A percentile compares a stretch with the other conserved stretches of the same genome.
These are phyloP conservation scores for Lepeophtheirus nordmannii DNA, from an alignment of 2,888 invertebrate species.

Conservation along the genomic window DNA sequence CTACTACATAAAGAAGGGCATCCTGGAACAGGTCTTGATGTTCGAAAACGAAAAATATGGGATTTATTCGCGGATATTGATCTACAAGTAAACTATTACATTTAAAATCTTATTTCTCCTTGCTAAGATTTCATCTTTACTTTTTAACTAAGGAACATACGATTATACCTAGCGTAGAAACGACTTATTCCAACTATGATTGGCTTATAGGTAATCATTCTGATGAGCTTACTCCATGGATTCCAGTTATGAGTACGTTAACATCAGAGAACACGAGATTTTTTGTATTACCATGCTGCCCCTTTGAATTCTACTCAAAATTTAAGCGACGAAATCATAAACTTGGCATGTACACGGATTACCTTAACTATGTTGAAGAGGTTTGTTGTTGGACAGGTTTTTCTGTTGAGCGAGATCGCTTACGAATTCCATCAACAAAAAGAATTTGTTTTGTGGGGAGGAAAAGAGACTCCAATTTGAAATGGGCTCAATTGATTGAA, in stretches of 20 bases:
- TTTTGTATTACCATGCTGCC: slow-evolving; percentile 87
- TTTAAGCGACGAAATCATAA: slow-evolving; percentile 52
- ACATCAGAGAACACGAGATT: slow-evolving; percentile 59
- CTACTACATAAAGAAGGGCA: slow-evolving; percentile 70
- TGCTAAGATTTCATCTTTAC: slow-evolving; percentile 23
- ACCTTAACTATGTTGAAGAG: slow-evolving; percentile 37
- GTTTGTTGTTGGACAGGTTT: slow-evolving; percentile 45
- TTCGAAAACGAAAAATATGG: slow-evolving; percentile 76
- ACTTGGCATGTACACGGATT: slow-evolving; percentile 38
- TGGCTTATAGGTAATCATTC: slow-evolving; percentile 88
- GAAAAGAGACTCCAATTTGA: slow-evolving; percentile 33
- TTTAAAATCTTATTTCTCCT: background rate
- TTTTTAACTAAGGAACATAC: slow-evolving; percentile 15
- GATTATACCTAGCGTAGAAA: background rate
- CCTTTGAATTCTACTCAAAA: slow-evolving; percentile 78
- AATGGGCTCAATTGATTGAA: slow-evolving; percentile 38
- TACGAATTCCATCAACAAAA: slow-evolving; percentile 93
- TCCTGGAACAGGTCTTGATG: slow-evolving; percentile 63
- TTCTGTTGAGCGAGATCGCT: slow-evolving; percentile 53
- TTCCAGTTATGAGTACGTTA: slow-evolving; percentile 72
- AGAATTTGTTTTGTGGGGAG: slow-evolving; percentile 57
- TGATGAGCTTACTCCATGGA: slow-evolving; percentile 97
- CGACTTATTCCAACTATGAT: background rate
- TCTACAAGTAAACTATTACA: slow-evolving; percentile 43
- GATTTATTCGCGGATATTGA: slow-evolving; percentile 48